Percentiles rank a stretch among this genome's conserved stretches.
phyloP scores from a whole-genome alignment of 2,888 invertebrate genomes.

The Drosophila longiperda region DNA sequence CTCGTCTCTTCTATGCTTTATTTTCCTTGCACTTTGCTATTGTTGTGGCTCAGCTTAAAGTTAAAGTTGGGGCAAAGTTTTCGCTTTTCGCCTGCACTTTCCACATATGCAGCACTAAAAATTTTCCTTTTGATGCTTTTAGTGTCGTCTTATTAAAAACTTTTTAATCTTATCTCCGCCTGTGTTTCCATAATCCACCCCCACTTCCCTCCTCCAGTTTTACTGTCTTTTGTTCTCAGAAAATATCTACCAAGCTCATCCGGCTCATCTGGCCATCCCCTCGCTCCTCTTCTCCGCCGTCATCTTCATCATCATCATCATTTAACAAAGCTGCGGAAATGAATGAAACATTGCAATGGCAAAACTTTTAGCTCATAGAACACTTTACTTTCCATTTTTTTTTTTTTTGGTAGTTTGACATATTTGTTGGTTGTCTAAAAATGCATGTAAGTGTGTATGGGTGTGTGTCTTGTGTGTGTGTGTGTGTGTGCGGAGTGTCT shows the following conservation, averaged over 20 bases:
- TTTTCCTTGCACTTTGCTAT: neutral
- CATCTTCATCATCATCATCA: neutral
- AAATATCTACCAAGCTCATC: constrained; percentile 28
- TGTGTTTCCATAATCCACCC: neutral
- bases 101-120: constrained; percentile 61
- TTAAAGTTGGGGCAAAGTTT: constrained; percentile 51
- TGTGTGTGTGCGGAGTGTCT: constrained; percentile 36
- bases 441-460: constrained; percentile 13
- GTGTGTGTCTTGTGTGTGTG: constrained; percentile 20
- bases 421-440: constrained; percentile 33
- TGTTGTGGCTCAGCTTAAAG: constrained; percentile 35
- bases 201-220: neutral
- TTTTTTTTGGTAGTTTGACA: constrained; percentile 10
- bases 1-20: neutral
- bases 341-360: constrained; percentile 53
- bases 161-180: constrained; percentile 70
- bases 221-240: constrained; percentile 52
- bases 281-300: neutral
- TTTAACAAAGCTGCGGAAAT: constrained; percentile 63
- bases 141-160: constrained; percentile 78
- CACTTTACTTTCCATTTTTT: constrained; percentile 16
- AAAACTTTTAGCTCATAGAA: constrained; percentile 66
- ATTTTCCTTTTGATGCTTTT: constrained; percentile 77
- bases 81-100: constrained; percentile 36
- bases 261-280: neutral